Conservation (phyloP, 2,113 vertebrate genomes). For the Sinocyclocheilus anophthalmus region DNA sequence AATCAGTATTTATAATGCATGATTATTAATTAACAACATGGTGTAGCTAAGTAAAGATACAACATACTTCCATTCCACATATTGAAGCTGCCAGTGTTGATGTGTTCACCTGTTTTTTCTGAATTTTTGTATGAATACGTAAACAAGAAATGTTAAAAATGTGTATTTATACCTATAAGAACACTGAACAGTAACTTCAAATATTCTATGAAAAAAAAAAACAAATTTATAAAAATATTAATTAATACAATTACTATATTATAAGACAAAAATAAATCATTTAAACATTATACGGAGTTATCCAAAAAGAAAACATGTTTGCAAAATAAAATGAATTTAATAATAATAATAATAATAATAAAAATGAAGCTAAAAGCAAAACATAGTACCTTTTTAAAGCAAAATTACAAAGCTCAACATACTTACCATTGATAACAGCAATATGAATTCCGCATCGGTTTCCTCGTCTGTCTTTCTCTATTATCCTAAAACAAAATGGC, state of each 20-base stretch:
- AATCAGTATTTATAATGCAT: not conserved
- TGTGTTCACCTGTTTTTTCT: conserved; percentile 83
- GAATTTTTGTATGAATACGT: not conserved
- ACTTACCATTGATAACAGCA: conserved; percentile 84
- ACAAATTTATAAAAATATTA: not conserved
- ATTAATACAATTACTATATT: no score
- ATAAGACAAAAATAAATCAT: not conserved
- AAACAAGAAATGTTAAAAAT: not conserved
- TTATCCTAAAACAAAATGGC: conserved; percentile 71
- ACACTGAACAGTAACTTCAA: not conserved
- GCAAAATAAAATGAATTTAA: not conserved
- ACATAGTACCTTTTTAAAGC: not conserved
- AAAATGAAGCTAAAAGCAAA: not conserved
- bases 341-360: not conserved
- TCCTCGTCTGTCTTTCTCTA: conserved; percentile 83
- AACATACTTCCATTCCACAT: conserved; percentile 86
- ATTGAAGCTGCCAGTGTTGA: conserved; percentile 79
- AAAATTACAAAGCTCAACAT: not conserved
- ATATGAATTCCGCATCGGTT: conserved; percentile 85
- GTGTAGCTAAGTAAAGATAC: conserved; percentile 22
- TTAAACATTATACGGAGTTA: not conserved
- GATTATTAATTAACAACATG: not conserved
- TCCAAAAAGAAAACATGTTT: not conserved
- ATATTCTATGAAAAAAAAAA: no score
- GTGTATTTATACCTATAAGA: not conserved